phyloP scores from a whole-genome alignment of 2,888 invertebrate species.

The Meteorus cinctellus region DNA sequence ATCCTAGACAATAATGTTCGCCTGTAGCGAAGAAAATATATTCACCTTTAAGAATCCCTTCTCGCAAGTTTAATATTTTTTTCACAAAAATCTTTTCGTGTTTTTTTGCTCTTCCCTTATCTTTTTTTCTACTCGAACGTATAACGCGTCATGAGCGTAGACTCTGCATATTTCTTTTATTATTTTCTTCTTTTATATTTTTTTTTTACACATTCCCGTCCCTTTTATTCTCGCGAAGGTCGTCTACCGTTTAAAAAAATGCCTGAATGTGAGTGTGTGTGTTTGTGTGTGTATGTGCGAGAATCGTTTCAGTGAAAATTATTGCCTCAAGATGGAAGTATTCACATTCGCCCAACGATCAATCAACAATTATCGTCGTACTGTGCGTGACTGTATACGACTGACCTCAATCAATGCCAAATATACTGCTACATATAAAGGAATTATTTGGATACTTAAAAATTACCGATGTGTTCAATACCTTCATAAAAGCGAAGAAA shows the following conservation, averaged over 20 bases:
- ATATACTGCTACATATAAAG: constrained; percentile 12
- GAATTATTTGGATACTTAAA: constrained; percentile 36
- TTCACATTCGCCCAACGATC: constrained; percentile 23
- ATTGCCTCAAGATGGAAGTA: constrained; percentile 9
- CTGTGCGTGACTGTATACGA: constrained; percentile 32
- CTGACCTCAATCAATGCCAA: constrained; percentile 36
- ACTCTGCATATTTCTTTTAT: not conserved
- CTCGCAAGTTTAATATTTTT: too few relatives aligned
- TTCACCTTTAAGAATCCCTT: not conserved
- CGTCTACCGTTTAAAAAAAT: constrained; percentile 15
- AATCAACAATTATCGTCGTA: constrained; percentile 38
- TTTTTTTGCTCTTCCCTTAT: constrained; percentile 1
- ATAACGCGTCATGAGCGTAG: not conserved
- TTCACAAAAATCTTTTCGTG: not conserved
- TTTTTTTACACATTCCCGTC: not conserved
- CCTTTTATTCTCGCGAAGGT: constrained; percentile 29
- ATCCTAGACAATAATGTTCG: constrained; percentile 23
- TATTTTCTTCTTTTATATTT: not conserved
- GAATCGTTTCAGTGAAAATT: constrained; percentile 31
- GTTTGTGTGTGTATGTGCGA: not conserved
- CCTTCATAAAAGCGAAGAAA: constrained; percentile 16
- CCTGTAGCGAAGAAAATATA: constrained; percentile 29
- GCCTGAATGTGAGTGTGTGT: not conserved
- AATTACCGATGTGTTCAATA: not conserved
- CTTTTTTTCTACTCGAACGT: not conserved